Evolutionary conservation across 2,113 vertebrate species (phyloP).

Genomic region (Phocoena phocoena): DNA sequence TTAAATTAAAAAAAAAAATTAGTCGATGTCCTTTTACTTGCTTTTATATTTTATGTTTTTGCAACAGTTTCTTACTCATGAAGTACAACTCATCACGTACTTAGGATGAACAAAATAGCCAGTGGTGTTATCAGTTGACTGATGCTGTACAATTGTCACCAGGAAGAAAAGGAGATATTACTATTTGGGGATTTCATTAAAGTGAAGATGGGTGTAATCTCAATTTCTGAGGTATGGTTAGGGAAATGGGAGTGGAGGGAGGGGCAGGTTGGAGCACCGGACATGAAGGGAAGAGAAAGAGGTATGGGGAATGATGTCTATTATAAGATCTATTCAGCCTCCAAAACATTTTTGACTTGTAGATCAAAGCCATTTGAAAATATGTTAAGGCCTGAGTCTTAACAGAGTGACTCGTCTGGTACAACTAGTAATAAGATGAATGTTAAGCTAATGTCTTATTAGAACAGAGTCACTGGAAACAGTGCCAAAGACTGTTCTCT

Average conservation of each 20-base stretch:
- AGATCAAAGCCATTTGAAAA: conserved; percentile 34
- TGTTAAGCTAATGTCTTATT: neutral
- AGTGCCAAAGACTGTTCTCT: neutral
- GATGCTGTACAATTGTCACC: neutral
- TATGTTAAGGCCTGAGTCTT: neutral
- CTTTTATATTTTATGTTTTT: neutral
- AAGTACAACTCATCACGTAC: neutral
- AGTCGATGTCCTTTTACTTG: neutral
- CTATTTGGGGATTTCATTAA: neutral
- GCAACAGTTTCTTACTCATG: neutral
- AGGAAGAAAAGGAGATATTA: conserved; percentile 34
- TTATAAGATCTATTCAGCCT: neutral
- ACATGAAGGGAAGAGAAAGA: neutral
- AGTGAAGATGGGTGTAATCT: neutral
- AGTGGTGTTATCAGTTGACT: neutral
- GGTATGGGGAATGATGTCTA: neutral
- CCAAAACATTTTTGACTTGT: neutral
- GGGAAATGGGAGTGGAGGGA: neutral
- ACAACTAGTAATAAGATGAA: conserved; percentile 1
- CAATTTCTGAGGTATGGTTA: neutral
- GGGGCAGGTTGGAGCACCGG: no score
- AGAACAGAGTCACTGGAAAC: conserved; percentile 36
- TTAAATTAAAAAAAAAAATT: neutral
- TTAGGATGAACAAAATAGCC: neutral
- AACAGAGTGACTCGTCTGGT: neutral